A percentile compares a stretch with the other conserved stretches of the same genome.
Evolutionary conservation across 2,888 invertebrate species (phyloP).

Genomic region (Agriopis marginaria): DNA sequence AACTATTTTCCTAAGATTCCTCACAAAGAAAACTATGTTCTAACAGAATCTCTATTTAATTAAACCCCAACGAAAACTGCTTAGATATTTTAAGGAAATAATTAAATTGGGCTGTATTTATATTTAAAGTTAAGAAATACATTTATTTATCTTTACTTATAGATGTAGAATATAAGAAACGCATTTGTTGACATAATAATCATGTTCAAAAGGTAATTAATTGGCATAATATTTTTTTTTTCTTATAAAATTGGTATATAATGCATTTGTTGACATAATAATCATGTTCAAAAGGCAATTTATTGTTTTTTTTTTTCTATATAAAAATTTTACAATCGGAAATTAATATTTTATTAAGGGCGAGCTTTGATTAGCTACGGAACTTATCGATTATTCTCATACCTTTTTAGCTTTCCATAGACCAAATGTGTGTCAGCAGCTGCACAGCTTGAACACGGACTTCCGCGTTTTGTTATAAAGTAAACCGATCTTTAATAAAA

Average conservation of each 20-base stretch:
- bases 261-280: neutral
- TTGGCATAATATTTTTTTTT: neutral
- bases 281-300: neutral
- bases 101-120: slow-evolving; percentile 5
- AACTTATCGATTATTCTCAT: too few species aligned
- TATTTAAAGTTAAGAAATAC: neutral
- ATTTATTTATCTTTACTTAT: slow-evolving; percentile 1
- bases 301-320: neutral
- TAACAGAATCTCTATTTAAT: slow-evolving; percentile 8
- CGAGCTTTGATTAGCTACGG: too few species aligned
- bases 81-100: neutral
- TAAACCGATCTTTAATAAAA: too few species aligned
- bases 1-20: neutral
- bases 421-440: too few species aligned
- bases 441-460: too few species aligned
- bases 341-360: too few species aligned
- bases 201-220: neutral
- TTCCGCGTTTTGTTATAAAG: too few species aligned
- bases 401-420: too few species aligned
- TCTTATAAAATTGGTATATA: neutral
- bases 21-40: neutral
- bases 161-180: neutral
- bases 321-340: neutral
- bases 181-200: slow-evolving; percentile 1
- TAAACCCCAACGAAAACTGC: slow-evolving; percentile 8